A percentile compares a stretch with the other conserved stretches of the same genome.
Evolutionary conservation across 1,140 invertebrate species (phyloP).

Genomic region (Megalopta genalis): DNA sequence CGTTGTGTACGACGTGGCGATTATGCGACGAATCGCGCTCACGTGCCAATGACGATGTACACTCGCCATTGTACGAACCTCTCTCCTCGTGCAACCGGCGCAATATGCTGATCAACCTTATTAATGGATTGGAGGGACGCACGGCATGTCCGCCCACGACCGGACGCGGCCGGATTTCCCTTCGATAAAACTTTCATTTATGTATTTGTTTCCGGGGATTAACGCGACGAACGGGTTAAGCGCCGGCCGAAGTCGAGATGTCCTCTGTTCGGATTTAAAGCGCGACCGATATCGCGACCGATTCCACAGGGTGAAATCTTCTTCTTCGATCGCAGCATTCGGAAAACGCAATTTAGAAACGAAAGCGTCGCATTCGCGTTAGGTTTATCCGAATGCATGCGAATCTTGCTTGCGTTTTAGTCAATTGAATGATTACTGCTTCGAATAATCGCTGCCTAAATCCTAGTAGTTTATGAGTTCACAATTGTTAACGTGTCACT

Average conservation of each 20-base stretch:
- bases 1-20: conserved; percentile 54
- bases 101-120: conserved; percentile 32
- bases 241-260: neutral
- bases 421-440: no score
- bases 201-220: neutral
- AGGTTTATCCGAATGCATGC: no score
- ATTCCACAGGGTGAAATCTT: no score
- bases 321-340: no score
- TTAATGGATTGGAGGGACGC: conserved; percentile 14
- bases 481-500: no score
- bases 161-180: neutral
- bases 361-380: no score
- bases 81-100: conserved; percentile 11
- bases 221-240: neutral
- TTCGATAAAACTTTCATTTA: neutral
- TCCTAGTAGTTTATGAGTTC: no score
- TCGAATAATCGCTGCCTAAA: no score
- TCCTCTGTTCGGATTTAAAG: neutral
- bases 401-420: no score
- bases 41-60: conserved; percentile 43
- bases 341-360: no score
- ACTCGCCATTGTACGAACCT: conserved; percentile 29
- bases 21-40: conserved; percentile 51
- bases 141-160: no score
- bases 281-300: neutral